A percentile compares a stretch with the other conserved stretches of the same genome.
Conservation (phyloP, 2,797 vertebrate species). For the Cryptoblepharus egeriae region DNA sequence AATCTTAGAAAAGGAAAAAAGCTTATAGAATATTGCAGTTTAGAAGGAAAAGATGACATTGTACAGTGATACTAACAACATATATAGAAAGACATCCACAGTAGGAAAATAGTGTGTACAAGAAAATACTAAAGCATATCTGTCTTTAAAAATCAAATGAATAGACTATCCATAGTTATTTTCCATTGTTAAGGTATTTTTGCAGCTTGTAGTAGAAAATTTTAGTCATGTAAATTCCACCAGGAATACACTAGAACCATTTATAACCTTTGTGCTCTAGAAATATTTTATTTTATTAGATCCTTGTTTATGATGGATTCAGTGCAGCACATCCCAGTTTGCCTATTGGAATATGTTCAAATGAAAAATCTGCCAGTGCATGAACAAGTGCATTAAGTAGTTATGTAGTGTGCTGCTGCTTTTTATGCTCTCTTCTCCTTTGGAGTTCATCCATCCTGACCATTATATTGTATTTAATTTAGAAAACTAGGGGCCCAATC, state of each 20-base stretch:
- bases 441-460: background rate
- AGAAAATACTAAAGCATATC: conserved; percentile 8
- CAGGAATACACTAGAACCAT: background rate
- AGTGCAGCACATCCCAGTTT: conserved; percentile 13
- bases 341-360: conserved; percentile 22
- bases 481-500: rapidly evolving
- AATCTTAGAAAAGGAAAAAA: conserved; percentile 21
- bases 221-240: background rate
- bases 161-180: background rate
- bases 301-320: conserved; percentile 28
- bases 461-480: background rate
- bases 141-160: background rate
- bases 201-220: background rate
- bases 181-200: background rate
- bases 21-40: rapidly evolving
- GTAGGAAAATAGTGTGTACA: background rate
- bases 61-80: conserved; percentile 8
- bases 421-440: background rate
- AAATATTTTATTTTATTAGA: conserved; percentile 34
- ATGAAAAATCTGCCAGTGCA: conserved; percentile 24
- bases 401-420: background rate
- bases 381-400: conserved; percentile 18
- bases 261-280: conserved; percentile 26
- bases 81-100: conserved; percentile 6
- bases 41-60: conserved; percentile 24